These are phyloP conservation scores for Manacus vitellinus DNA, from an alignment of 2,113 vertebrate species.

Conservation along the genomic window DNA sequence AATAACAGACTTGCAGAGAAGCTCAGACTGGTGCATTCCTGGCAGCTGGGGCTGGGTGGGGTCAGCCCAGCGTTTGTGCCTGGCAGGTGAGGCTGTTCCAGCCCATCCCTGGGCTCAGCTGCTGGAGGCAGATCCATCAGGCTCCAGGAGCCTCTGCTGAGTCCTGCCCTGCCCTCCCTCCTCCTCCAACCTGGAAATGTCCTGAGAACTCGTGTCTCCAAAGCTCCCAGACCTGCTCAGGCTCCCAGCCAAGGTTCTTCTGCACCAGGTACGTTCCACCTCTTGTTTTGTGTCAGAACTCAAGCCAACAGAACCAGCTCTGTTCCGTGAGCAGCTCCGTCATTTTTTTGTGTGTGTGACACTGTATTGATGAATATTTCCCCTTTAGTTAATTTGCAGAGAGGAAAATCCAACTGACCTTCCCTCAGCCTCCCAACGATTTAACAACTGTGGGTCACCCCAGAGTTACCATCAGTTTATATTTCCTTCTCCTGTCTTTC, in stretches of 20 bases:
- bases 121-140: rapidly evolving
- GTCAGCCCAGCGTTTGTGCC: rapidly evolving
- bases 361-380: not conserved
- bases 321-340: not conserved
- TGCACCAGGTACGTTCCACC: not conserved
- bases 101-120: rapidly evolving
- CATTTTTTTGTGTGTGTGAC: rapidly evolving
- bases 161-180: rapidly evolving
- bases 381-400: not conserved
- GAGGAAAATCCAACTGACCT: not conserved
- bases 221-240: too few relatives aligned
- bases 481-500: not conserved
- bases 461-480: not conserved
- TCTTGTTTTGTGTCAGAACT: not conserved
- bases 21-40: not conserved
- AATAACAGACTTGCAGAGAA: not conserved
- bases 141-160: not conserved
- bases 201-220: rapidly evolving
- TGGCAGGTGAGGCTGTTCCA: not conserved
- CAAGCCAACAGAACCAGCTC: rapidly evolving
- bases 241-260: not conserved
- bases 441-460: not conserved
- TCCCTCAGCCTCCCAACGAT: not conserved
- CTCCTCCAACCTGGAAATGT: rapidly evolving
- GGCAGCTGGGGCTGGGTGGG: too few relatives aligned